Percentiles rank a stretch among this genome's conserved stretches.
phyloP scores from a whole-genome alignment of 1,140 invertebrate genomes.

The Lamellibrachia luymesi region DNA sequence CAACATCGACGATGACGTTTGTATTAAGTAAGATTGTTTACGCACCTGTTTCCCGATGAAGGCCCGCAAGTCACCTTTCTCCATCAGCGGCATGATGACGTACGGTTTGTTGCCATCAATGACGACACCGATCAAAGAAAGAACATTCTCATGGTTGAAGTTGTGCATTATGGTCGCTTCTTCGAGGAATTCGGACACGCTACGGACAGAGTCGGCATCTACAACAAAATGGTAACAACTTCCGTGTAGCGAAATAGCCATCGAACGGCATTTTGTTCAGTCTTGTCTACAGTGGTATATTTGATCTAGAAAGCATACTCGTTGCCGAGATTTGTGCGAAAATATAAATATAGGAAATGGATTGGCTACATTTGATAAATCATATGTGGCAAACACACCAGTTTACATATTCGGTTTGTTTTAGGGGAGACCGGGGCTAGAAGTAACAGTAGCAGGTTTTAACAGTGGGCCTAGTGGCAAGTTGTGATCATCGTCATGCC shows the following conservation, averaged over 20 bases:
- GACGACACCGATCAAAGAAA: slow-evolving; percentile 54
- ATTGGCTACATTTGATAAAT: no score
- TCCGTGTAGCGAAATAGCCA: no score
- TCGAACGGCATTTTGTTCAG: background rate
- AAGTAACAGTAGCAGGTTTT: no score
- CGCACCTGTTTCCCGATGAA: slow-evolving; percentile 51
- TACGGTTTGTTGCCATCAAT: slow-evolving; percentile 54
- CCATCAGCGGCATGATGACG: slow-evolving; percentile 57
- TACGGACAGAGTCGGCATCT: background rate
- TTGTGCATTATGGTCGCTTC: slow-evolving; percentile 55
- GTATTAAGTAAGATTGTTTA: no score
- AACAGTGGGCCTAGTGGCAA: no score
- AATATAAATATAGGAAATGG: no score
- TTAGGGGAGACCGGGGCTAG: no score
- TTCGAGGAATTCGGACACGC: slow-evolving; percentile 46
- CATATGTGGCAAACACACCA: background rate
- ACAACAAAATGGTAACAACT: background rate
- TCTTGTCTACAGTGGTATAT: background rate
- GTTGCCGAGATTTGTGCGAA: no score
- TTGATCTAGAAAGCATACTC: background rate
- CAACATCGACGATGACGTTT: no score
- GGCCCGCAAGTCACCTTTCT: slow-evolving; percentile 56
- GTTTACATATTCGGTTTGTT: no score
- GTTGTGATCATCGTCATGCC: no score
- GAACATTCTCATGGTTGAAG: slow-evolving; percentile 56